These are phyloP conservation scores for Sitophilus oryzae DNA, from an alignment of 1,140 invertebrate species.

Conservation along the genomic window DNA sequence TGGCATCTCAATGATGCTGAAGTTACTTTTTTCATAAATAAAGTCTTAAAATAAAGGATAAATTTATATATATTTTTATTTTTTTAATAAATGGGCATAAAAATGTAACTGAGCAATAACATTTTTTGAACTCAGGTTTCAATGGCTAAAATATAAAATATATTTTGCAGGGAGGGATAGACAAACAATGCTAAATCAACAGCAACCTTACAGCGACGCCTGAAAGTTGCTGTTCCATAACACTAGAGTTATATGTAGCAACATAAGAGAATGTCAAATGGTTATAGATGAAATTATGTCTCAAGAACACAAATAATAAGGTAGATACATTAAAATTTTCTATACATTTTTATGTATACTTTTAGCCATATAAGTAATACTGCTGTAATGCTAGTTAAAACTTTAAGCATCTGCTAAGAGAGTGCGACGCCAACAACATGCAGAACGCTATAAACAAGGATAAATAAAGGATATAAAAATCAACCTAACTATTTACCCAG, in stretches of 20 bases:
- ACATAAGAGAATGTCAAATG: constrained; percentile 66
- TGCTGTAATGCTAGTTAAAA: constrained; percentile 74
- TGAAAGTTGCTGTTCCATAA: constrained; percentile 77
- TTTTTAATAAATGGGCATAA: too few relatives aligned
- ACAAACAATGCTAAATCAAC: constrained; percentile 49
- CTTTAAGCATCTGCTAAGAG: too few relatives aligned
- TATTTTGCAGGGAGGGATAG: constrained; percentile 55
- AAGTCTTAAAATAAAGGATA: too few relatives aligned
- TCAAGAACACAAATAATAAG: constrained; percentile 32
- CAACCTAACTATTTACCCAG: too few relatives aligned
- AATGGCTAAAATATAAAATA: not conserved
- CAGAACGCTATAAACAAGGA: too few relatives aligned
- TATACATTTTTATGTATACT: constrained; percentile 39
- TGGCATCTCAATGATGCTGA: not conserved
- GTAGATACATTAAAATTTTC: constrained; percentile 57
- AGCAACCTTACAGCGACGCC: constrained; percentile 55
- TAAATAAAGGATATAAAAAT: too few relatives aligned
- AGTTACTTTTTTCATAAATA: too few relatives aligned
- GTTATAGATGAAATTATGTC: constrained; percentile 70
- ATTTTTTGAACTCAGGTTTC: not conserved
- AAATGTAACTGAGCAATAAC: too few relatives aligned
- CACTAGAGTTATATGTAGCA: constrained; percentile 66
- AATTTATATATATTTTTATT: too few relatives aligned
- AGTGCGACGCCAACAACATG: too few relatives aligned
- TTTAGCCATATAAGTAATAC: constrained; percentile 54